Conservation (phyloP, 1,140 invertebrate species). For the Tetramorium parvispinum region DNA sequence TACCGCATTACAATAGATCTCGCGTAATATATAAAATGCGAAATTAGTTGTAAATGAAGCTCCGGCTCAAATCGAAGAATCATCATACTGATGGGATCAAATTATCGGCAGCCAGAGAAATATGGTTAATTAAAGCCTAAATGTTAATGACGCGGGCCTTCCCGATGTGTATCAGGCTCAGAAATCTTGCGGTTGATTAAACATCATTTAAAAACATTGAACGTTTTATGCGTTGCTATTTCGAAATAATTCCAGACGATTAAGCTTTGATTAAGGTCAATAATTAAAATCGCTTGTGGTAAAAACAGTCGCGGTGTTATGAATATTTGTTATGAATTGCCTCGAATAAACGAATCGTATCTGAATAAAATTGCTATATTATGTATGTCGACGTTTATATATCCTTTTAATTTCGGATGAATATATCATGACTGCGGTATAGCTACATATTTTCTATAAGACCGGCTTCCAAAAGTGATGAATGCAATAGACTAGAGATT, state of each 20-base stretch:
- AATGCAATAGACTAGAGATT: constrained; percentile 18
- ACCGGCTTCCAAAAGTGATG: not conserved
- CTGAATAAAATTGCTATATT: not conserved
- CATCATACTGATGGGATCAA: not conserved
- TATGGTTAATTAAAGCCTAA: not conserved
- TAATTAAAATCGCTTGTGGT: constrained; percentile 21
- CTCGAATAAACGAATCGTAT: not conserved
- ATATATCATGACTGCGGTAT: not conserved
- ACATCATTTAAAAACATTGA: constrained; percentile 9
- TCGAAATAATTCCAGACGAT: constrained; percentile 31
- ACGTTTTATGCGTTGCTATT: not conserved
- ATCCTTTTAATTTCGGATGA: not conserved
- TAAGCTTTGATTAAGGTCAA: constrained; percentile 17
- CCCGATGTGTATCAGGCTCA: not conserved
- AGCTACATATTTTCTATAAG: not conserved
- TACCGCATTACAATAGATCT: not conserved
- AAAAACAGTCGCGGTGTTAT: not conserved
- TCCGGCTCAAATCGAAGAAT: not conserved
- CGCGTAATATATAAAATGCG: not conserved
- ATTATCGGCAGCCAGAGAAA: not conserved
- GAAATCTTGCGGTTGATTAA: not conserved
- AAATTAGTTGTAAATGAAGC: not conserved
- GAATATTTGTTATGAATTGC: not conserved
- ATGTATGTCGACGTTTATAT: not conserved
- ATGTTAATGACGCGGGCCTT: not conserved